Conservation (phyloP, 2,113 vertebrate species). For the Tretioscincus oriximinensis region DNA sequence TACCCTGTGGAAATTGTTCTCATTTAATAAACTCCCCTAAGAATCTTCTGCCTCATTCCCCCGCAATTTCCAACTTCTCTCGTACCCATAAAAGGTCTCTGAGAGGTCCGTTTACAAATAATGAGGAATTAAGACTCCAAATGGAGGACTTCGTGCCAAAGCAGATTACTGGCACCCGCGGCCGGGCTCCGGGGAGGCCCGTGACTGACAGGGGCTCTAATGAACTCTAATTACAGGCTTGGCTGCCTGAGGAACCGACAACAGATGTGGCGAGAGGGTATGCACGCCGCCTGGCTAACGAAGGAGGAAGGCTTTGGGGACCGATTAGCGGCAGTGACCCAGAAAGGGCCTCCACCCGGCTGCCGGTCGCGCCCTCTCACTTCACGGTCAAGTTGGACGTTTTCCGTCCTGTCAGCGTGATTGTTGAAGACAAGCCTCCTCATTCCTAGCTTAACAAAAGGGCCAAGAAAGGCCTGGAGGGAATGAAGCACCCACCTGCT, state of each 20-base stretch:
- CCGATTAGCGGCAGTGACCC: slow-evolving; percentile 61
- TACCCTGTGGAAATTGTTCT: slow-evolving; percentile 4
- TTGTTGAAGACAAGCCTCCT: not conserved
- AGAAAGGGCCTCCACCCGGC: slow-evolving; percentile 31
- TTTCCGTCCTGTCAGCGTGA: not conserved
- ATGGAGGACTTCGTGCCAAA: slow-evolving; percentile 30
- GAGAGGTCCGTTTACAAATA: slow-evolving; percentile 22
- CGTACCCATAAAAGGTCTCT: not conserved
- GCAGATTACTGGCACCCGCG: slow-evolving; percentile 17
- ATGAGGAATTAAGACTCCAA: not conserved
- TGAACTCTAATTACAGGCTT: slow-evolving; percentile 70
- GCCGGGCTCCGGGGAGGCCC: slow-evolving; percentile 12
- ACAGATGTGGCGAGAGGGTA: slow-evolving; percentile 59
- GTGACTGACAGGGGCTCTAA: slow-evolving; percentile 73
- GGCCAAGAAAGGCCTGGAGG: not conserved
- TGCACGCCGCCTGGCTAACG: slow-evolving; percentile 56
- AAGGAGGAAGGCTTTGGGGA: slow-evolving; percentile 40
- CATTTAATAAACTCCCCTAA: not conserved
- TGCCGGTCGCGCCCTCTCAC: not conserved
- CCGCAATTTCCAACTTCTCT: not conserved
- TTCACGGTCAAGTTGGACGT: slow-evolving; percentile 37
- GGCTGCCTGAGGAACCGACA: slow-evolving; percentile 48
- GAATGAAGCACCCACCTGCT: not conserved
- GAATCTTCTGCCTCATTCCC: not conserved
- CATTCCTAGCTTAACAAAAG: not conserved